Evolutionary conservation across 2,113 vertebrate genomes (phyloP).

Genomic region (Pogonocichla stellata): DNA sequence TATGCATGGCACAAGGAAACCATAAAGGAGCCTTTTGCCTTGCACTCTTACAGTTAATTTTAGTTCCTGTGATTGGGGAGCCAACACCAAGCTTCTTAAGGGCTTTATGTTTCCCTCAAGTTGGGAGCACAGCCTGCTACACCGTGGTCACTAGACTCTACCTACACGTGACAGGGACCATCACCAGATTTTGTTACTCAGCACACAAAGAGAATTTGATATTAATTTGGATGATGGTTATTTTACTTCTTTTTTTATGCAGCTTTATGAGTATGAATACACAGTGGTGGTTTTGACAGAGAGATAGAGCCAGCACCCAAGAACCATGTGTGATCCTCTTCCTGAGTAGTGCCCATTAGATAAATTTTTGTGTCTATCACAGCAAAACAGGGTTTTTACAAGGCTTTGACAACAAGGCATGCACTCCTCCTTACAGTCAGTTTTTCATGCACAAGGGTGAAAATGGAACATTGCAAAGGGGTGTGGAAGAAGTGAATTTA

Average conservation of each 20-base stretch:
- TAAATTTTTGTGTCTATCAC: not conserved
- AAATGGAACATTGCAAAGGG: not conserved
- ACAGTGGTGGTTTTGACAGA: not conserved
- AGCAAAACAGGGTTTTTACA: not conserved
- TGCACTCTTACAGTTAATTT: not conserved
- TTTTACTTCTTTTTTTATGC: not conserved
- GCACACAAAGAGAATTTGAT: not conserved
- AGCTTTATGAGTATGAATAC: not conserved
- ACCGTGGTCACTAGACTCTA: fast-evolving
- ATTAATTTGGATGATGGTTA: not conserved
- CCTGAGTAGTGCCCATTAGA: not conserved
- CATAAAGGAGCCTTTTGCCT: slow-evolving; percentile 15
- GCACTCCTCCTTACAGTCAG: not conserved
- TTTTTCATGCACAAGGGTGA: not conserved
- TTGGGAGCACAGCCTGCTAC: not conserved
- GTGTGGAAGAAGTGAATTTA: not conserved
- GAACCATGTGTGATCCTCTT: fast-evolving
- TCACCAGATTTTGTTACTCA: not conserved
- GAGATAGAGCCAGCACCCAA: not conserved
- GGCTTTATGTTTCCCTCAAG: not conserved
- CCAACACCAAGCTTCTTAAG: not conserved
- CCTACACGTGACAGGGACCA: not conserved
- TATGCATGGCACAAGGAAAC: not conserved
- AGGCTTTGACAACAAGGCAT: not conserved
- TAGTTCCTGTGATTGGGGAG: not conserved